These are phyloP conservation scores for Notothenia rossii DNA, from an alignment of 2,113 vertebrate genomes.

Conservation along the genomic window DNA sequence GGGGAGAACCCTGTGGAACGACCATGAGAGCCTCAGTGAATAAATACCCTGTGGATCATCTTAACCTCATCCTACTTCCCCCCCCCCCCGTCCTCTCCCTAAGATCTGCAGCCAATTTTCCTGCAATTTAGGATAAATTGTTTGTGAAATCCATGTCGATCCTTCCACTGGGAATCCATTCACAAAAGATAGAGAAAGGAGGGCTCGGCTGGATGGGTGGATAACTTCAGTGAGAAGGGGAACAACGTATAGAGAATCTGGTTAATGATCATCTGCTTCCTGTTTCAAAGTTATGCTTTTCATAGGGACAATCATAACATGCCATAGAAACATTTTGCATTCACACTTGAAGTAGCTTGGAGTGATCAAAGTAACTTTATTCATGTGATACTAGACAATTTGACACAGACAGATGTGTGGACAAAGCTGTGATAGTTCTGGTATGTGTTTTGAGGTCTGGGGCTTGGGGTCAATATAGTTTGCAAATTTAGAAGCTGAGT, in stretches of 20 bases:
- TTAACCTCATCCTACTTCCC: slow-evolving; percentile 68
- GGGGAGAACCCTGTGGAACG: slow-evolving; percentile 82
- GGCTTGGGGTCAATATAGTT: slow-evolving; percentile 50
- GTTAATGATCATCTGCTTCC: slow-evolving; percentile 78
- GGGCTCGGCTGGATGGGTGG: slow-evolving; percentile 27
- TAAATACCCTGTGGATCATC: slow-evolving; percentile 83
- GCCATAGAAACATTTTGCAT: slow-evolving; percentile 50
- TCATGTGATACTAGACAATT: slow-evolving; percentile 34
- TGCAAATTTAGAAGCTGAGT: slow-evolving; percentile 29
- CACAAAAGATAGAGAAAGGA: slow-evolving; percentile 52
- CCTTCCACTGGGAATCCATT: slow-evolving; percentile 77
- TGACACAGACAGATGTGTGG: slow-evolving; percentile 72
- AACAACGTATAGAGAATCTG: slow-evolving; percentile 64
- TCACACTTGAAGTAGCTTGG: slow-evolving; percentile 63
- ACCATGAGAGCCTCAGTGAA: slow-evolving; percentile 81
- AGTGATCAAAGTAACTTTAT: slow-evolving; percentile 72
- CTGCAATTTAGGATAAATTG: slow-evolving; percentile 87
- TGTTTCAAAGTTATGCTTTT: slow-evolving; percentile 67
- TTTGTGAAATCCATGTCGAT: slow-evolving; percentile 86
- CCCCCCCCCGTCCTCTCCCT: slow-evolving; percentile 34
- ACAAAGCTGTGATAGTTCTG: slow-evolving; percentile 39
- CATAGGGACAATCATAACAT: slow-evolving; percentile 67
- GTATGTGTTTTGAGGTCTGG: slow-evolving; percentile 54
- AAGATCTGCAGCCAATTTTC: slow-evolving; percentile 87
- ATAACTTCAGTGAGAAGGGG: slow-evolving; percentile 40